A percentile compares a stretch with the other conserved stretches of the same genome.
These are phyloP conservation scores for Pterocles burchelli DNA, from an alignment of 2,113 vertebrate genomes.

Conservation along the genomic window DNA sequence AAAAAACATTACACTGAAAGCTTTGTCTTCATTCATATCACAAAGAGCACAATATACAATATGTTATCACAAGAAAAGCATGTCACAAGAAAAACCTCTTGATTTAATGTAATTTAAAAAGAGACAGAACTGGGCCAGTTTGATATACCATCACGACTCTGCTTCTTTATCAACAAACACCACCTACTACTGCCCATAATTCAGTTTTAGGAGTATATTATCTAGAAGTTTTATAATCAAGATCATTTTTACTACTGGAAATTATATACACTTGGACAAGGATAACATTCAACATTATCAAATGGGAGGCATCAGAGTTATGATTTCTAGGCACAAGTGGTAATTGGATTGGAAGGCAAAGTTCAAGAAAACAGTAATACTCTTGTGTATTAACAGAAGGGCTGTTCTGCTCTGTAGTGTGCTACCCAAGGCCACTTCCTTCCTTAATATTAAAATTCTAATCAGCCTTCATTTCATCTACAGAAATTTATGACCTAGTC, in stretches of 20 bases:
- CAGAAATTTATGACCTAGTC: background rate
- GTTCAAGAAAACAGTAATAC: conserved; percentile 48
- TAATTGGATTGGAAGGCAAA: conserved; percentile 47
- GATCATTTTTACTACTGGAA: background rate
- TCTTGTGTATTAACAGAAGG: conserved; percentile 55
- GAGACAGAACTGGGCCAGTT: background rate
- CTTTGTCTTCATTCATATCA: background rate
- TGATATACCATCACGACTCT: background rate
- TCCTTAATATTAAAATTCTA: conserved; percentile 53
- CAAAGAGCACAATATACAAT: background rate
- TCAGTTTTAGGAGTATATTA: background rate
- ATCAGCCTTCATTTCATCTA: conserved; percentile 40
- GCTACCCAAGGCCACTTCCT: conserved; percentile 51
- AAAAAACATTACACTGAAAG: background rate
- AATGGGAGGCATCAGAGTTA: background rate
- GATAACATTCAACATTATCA: background rate
- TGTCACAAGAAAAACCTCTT: background rate
- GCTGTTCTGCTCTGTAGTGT: conserved; percentile 8
- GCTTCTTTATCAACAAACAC: background rate
- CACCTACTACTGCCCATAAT: background rate
- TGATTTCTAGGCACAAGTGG: conserved; percentile 30
- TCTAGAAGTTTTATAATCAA: background rate
- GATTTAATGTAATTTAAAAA: background rate
- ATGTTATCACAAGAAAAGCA: background rate
- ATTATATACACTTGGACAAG: background rate